Percentiles rank a stretch among this genome's conserved stretches.
Evolutionary conservation across 2,888 invertebrate species (phyloP).

Genomic region (Cyaniris semiargus): DNA sequence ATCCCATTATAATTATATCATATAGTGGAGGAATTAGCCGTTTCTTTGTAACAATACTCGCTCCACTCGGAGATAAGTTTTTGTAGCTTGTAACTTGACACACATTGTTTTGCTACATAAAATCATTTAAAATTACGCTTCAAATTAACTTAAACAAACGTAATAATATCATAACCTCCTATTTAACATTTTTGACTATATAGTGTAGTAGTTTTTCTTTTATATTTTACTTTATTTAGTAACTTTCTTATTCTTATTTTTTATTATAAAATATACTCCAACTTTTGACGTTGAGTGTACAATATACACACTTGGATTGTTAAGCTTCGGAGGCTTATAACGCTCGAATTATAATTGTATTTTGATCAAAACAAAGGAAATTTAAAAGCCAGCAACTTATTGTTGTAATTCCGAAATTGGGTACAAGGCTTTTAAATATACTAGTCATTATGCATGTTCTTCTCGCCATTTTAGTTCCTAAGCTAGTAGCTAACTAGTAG

Average conservation of each 20-base stretch:
- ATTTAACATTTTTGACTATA: too few species aligned
- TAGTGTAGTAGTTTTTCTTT: too few species aligned
- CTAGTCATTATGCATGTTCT: background rate
- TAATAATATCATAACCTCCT: too few species aligned
- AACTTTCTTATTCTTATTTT: background rate
- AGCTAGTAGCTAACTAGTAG: background rate
- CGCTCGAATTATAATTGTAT: conserved; percentile 14
- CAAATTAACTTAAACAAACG: too few species aligned
- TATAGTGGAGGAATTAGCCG: too few species aligned
- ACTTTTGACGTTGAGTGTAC: background rate
- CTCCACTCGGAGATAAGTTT: too few species aligned
- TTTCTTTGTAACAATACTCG: too few species aligned
- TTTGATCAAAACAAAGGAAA: conserved; percentile 12
- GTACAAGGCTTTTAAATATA: background rate
- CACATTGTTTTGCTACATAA: too few species aligned
- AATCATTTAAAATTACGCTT: too few species aligned
- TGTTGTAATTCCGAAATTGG: background rate
- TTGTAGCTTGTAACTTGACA: too few species aligned
- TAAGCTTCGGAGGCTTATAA: background rate
- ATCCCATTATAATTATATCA: too few species aligned
- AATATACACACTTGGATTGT: conserved; percentile 13
- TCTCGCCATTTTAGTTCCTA: background rate
- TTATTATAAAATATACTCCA: background rate
- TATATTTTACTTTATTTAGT: too few species aligned
- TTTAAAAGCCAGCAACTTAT: conserved; percentile 3